These are phyloP conservation scores for Drosophila paranaensis DNA, from an alignment of 2,888 invertebrate species.

Conservation along the genomic window DNA sequence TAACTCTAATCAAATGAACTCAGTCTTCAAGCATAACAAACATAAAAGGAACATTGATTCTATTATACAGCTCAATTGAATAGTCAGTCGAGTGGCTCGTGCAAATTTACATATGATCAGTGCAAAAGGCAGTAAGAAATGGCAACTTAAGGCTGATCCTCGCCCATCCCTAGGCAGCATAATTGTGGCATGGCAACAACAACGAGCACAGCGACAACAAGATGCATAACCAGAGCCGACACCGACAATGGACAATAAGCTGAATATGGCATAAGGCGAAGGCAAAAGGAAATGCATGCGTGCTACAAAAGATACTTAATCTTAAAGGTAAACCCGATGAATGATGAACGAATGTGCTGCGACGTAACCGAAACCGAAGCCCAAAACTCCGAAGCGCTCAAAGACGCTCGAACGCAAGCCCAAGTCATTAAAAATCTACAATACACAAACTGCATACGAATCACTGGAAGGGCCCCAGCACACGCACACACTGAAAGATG, in stretches of 20 bases:
- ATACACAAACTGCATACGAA: slow-evolving; percentile 80
- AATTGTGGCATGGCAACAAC: slow-evolving; percentile 41
- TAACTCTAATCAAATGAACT: background rate
- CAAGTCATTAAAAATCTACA: slow-evolving; percentile 79
- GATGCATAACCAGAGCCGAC: slow-evolving; percentile 46
- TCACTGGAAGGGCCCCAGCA: slow-evolving; percentile 68
- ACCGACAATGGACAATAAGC: slow-evolving; percentile 66
- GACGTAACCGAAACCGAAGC: slow-evolving; percentile 69
- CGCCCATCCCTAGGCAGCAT: slow-evolving; percentile 45
- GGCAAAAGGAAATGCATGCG: slow-evolving; percentile 59
- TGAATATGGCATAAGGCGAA: slow-evolving; percentile 45
- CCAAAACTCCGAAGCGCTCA: slow-evolving; percentile 45
- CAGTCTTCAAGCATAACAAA: background rate
- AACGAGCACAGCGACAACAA: slow-evolving; percentile 33
- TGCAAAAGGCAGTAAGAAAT: slow-evolving; percentile 30
- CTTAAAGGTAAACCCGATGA: slow-evolving; percentile 76
- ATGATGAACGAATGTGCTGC: slow-evolving; percentile 76
- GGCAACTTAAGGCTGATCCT: slow-evolving; percentile 38
- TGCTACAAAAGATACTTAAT: slow-evolving; percentile 76
- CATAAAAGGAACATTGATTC: background rate
- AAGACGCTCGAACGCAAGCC: slow-evolving; percentile 64
- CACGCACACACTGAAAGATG: slow-evolving; percentile 35
- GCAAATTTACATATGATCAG: slow-evolving; percentile 32
- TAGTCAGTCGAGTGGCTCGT: background rate
- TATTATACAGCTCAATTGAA: slow-evolving; percentile 9